Conservation (phyloP, 2,113 vertebrate genomes). For the Irena cyanogastra region DNA sequence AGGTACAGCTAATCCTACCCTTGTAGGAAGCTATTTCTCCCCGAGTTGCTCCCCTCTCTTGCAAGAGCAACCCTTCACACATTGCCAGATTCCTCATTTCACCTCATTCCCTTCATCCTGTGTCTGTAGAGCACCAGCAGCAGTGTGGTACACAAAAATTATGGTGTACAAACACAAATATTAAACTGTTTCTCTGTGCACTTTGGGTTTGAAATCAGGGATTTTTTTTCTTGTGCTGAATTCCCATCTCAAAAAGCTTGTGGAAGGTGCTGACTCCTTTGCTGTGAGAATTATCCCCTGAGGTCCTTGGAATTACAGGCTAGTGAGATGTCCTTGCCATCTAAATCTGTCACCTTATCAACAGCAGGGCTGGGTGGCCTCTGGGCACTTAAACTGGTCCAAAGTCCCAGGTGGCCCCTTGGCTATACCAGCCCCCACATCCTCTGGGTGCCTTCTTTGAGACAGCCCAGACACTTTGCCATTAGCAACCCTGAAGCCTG, state of each 20-base stretch:
- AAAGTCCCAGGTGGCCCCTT: neutral
- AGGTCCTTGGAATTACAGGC: neutral
- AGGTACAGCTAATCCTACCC: neutral
- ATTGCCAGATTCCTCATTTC: neutral
- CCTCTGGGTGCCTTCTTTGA: neutral
- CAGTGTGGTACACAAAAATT: neutral
- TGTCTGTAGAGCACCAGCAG: neutral
- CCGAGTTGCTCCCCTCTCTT: neutral
- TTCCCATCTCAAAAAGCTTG: neutral
- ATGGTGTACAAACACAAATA: neutral
- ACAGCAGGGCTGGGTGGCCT: neutral
- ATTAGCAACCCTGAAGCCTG: neutral
- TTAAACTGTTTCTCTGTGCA: neutral
- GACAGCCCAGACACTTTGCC: neutral
- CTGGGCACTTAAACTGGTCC: neutral
- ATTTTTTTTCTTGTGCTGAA: neutral
- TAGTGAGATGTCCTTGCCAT: fast-evolving
- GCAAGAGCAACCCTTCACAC: neutral
- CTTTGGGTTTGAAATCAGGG: neutral
- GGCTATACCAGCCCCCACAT: neutral
- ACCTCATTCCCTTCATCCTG: neutral
- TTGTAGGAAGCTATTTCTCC: neutral
- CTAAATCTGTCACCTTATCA: neutral
- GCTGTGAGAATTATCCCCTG: neutral
- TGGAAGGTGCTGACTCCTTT: neutral